Conservation (phyloP, 2,113 vertebrate species). For the cattle (Bos taurus) region DNA sequence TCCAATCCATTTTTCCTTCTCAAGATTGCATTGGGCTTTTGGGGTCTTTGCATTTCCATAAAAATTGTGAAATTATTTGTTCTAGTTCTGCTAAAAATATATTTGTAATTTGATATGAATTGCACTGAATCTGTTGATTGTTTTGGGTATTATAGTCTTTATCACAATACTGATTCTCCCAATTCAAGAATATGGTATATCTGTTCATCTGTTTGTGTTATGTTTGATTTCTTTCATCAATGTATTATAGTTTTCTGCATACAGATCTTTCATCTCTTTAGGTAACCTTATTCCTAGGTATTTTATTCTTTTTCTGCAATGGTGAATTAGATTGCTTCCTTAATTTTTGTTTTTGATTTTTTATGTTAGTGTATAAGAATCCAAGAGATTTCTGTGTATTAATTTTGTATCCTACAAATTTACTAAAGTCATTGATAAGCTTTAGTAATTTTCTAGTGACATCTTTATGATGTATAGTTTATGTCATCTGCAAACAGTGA, state of each 20-base stretch:
- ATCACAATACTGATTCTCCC: background rate
- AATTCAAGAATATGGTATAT: background rate
- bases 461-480: background rate
- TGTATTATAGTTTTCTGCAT: background rate
- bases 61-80: background rate
- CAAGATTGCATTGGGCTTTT: background rate
- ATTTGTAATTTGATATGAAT: background rate
- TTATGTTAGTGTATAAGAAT: background rate
- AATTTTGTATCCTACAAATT: background rate
- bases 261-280: background rate
- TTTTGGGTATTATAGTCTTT: background rate
- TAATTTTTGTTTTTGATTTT: background rate
- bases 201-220: background rate
- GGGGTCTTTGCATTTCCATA: background rate
- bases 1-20: background rate
- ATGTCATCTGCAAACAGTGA: background rate
- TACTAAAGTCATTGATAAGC: background rate
- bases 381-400: background rate
- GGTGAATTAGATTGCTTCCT: background rate
- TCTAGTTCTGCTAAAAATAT: background rate
- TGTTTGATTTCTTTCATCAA: background rate
- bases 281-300: background rate
- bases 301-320: background rate
- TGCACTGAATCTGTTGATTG: background rate
- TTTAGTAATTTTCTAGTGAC: background rate